Evolutionary conservation across 2,113 vertebrate species (phyloP), one percentile per base, ranked within the genome.

Genomic region (Egretta garzetta): DNA sequence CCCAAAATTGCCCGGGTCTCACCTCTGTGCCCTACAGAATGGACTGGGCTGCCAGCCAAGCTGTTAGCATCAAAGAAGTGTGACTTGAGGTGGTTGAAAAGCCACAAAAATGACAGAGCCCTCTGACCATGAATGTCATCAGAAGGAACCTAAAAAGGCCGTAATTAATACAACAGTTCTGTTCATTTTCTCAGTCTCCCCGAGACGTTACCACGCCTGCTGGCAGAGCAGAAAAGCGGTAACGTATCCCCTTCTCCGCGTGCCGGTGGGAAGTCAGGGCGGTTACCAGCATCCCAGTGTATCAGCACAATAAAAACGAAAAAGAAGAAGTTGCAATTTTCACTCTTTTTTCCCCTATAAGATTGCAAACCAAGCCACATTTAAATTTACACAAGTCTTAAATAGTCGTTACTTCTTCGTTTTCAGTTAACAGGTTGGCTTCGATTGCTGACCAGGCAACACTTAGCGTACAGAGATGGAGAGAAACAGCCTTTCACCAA

Each of bases 321-420:
- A 92, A 94, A 91, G 62, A 66, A 85, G 71, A 79, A 91, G 80
- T 39, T 55, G 21, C 21, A 39, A 22, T 84, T 96, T 96, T 91
- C 47, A 79, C 37, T 73, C 32, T 45, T 73, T 77, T 77, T 53
- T 32, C 14, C 49, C 49, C 37, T 39, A 2, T 35, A 70, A 75
- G 45, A 32, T 45, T 71, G n/a, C 56, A 39, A 62, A 91, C 45
- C 18, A 80, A 39, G 10, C 12, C 17, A 3, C 30, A 55, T 45
- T 88, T 77, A 62, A 86, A 73, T 83, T 58, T 45, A 62, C 15
- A 33, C 1, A 1, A 63, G 15, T 32, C 24, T 55, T 47, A 28
- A 63, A 71, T 27, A 72, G 45, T 68, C 47, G 17, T 6, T 56
- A 58, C 19, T 62, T 72, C 27, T 58, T 28, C 8, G 11, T 24